Conservation (phyloP, 1,140 invertebrate genomes). For the Drosophila micromelanica region DNA sequence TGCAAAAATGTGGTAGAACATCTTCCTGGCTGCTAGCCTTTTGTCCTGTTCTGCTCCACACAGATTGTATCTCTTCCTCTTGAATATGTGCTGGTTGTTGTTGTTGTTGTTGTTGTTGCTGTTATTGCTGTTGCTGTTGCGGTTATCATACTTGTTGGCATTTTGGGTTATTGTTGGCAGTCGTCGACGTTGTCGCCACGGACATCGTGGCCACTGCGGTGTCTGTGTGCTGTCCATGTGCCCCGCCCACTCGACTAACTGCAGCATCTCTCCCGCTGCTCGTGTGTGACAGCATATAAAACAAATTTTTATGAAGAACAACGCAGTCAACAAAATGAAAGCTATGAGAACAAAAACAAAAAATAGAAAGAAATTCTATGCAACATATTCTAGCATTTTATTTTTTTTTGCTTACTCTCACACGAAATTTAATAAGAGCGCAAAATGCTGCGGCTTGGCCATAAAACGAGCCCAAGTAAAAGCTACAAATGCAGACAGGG, state of each 20-base stretch:
- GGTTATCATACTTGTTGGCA: constrained; percentile 80
- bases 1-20: constrained; percentile 74
- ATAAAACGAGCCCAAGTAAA: constrained; percentile 23
- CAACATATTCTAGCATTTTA: constrained; percentile 61
- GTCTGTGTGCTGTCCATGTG: constrained; percentile 30
- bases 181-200: constrained; percentile 43
- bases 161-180: constrained; percentile 74
- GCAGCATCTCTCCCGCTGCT: constrained; percentile 11
- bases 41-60: constrained; percentile 44
- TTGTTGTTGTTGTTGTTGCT: constrained; percentile 2
- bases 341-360: constrained; percentile 5
- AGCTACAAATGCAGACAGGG: constrained; percentile 2
- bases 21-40: constrained; percentile 57
- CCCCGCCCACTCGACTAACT: constrained; percentile 40
- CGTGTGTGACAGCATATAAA: constrained; percentile 65
- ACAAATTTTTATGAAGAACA: constrained; percentile 77
- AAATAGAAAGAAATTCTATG: constrained; percentile 27
- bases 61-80: constrained; percentile 54
- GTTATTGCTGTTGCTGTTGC: constrained; percentile 61
- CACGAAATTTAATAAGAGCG: constrained; percentile 72
- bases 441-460: constrained; percentile 38
- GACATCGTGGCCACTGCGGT: constrained; percentile 37
- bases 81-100: constrained; percentile 16
- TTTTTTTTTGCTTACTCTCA: constrained; percentile 35
- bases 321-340: constrained; percentile 31